Percentiles rank a stretch among this genome's conserved stretches.
Evolutionary conservation across 23 tunicate species (phyloP).

Genomic region (Trididemnum clinides): DNA sequence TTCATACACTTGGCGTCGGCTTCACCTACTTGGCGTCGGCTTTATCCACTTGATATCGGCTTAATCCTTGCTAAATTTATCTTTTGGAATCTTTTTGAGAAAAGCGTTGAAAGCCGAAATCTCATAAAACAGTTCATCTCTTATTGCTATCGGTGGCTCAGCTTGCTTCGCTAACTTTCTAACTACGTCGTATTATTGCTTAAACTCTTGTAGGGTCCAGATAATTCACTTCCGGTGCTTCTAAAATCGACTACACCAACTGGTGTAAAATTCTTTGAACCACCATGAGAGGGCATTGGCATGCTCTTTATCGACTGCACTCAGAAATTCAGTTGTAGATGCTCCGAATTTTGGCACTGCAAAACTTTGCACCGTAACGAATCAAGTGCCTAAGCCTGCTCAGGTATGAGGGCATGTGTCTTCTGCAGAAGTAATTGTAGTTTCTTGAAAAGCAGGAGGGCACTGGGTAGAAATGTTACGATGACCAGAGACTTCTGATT

Average conservation of each 20-base stretch:
- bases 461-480: not conserved
- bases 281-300: conserved; percentile 25
- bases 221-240: conserved; percentile 31
- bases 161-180: conserved; percentile 30
- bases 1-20: too few species aligned
- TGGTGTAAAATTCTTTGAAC: conserved; percentile 13
- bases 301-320: conserved; percentile 38
- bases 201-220: conserved; percentile 32
- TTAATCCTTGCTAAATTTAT: not conserved
- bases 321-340: conserved; percentile 38
- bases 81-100: too few species aligned
- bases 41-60: too few species aligned
- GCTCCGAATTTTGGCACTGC: conserved; percentile 33
- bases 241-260: conserved; percentile 38
- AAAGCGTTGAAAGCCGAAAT: conserved; percentile 47
- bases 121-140: conserved; percentile 50
- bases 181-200: conserved; percentile 2
- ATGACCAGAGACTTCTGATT: not conserved
- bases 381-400: not conserved
- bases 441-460: not conserved
- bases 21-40: too few species aligned
- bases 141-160: conserved; percentile 41
- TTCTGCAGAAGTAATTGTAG: too few species aligned
- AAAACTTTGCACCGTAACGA: not conserved
- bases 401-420: not conserved